Base-by-base conservation (phyloP, 2,797 vertebrate species). In the Psittacula echo region DNA sequence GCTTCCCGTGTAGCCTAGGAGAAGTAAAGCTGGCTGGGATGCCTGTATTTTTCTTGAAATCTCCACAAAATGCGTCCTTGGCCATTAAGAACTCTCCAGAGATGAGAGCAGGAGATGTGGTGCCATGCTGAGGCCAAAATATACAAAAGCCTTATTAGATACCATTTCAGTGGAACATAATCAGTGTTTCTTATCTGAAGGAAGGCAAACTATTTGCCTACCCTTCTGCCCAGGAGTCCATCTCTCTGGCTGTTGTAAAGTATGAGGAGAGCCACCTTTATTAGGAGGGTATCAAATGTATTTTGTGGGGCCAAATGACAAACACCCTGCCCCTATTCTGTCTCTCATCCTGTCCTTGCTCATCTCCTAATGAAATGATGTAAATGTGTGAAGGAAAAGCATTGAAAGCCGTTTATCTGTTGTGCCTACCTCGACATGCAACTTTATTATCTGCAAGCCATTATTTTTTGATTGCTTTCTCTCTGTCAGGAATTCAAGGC, bases 391-490 rank as follows among this genome's bases (percentile, higher is more conserved):
- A 50, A 82, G 73, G 73, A 48, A 54, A 95, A 85, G 41, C 27
- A 45, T 66, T 91, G 85, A 87, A 75, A 92, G 76, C 76, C 94
- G 44, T 47, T 65, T 80, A 48, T 78, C 72, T 62, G 47, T 89
- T 86, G 89, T 74, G 65, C 56, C 42, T 60, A 85, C 34, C 47
- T 65, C 0, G 0, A 90, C 56, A 34, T 11, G 4, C 47, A 89
- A 67, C 71, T 65, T 87, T 75, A 79, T 95, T 94, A 82, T 89
- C 82, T 85, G 76, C 0, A 1, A 93, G 53, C 37, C 70, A 72
- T 93, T 89, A 29, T 75, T 92, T 90, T 86, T 78, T 89, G 29
- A 87, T 87, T 68, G 83, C 83, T 95, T 96, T 90, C 48, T 84
- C 74, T 83, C 72, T 83, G 77, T 54, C 86, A 88, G 66, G 60